These are phyloP conservation scores for Cyclura pinguis DNA, from an alignment of 2,797 vertebrate species.

Conservation along the genomic window DNA sequence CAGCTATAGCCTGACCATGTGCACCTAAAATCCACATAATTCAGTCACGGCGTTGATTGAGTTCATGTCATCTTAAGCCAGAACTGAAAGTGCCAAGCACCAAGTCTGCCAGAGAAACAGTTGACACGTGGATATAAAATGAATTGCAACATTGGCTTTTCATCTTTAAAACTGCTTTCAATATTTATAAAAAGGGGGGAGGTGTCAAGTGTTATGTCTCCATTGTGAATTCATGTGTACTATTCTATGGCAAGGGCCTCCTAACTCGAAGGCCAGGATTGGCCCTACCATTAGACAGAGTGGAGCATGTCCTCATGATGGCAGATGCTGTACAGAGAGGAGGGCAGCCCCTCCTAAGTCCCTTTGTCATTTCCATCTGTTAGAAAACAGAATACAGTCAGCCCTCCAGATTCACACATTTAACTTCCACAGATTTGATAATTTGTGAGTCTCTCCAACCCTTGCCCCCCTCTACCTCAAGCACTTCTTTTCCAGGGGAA, in stretches of 20 bases:
- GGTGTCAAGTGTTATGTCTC: background rate
- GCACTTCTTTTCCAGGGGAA: too few species aligned
- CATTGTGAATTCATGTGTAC: background rate
- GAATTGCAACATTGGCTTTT: conserved; percentile 36
- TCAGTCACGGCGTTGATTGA: conserved; percentile 44
- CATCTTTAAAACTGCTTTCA: background rate
- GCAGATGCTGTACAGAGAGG: too few species aligned
- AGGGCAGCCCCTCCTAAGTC: too few species aligned
- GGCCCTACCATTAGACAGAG: too few species aligned
- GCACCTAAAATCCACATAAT: conserved; percentile 68
- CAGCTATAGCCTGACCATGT: conserved; percentile 61
- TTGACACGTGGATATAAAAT: conserved; percentile 55
- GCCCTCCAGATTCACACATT: too few species aligned
- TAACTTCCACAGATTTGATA: too few species aligned
- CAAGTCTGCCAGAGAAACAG: conserved; percentile 28
- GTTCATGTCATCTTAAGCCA: conserved; percentile 60
- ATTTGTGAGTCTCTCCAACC: too few species aligned
- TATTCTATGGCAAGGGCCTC: background rate
- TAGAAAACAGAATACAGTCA: too few species aligned
- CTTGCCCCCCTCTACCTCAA: too few species aligned
- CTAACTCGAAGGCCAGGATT: background rate
- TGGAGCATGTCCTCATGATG: too few species aligned
- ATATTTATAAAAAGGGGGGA: background rate
- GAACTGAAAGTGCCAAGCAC: conserved; percentile 24
- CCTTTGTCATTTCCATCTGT: too few species aligned